Evolutionary conservation across 2,888 invertebrate species (phyloP).

Genomic region (Xiphydria camelus): DNA sequence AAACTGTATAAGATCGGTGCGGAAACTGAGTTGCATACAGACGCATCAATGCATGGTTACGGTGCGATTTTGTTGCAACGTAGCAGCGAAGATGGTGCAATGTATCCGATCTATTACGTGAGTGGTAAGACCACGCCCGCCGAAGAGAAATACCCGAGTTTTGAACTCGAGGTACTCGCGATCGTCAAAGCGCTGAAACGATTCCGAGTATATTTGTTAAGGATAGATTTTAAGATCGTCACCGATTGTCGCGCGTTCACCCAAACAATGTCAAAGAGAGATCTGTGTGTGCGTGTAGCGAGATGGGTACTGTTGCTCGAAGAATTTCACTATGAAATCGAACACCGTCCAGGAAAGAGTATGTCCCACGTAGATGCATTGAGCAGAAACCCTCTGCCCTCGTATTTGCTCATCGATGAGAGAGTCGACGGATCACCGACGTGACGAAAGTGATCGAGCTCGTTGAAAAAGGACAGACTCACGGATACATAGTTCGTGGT

Average conservation of each 20-base stretch:
- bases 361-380: constrained; percentile 39
- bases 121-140: constrained; percentile 35
- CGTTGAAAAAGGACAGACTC: not conserved
- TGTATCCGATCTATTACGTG: constrained; percentile 44
- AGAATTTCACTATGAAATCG: constrained; percentile 29
- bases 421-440: constrained; percentile 6
- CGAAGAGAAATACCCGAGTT: constrained; percentile 42
- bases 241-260: constrained; percentile 39
- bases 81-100: constrained; percentile 28
- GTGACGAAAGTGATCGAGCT: not conserved
- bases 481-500: too few species aligned
- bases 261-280: constrained; percentile 34
- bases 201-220: constrained; percentile 34
- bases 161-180: constrained; percentile 39
- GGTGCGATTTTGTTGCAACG: constrained; percentile 43
- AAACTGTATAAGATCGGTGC: constrained; percentile 36
- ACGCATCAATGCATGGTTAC: constrained; percentile 42
- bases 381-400: too few species aligned
- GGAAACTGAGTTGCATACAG: constrained; percentile 46
- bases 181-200: constrained; percentile 30
- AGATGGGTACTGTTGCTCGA: constrained; percentile 37
- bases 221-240: constrained; percentile 35
- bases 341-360: constrained; percentile 26
- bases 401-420: constrained; percentile 10
- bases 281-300: constrained; percentile 36